Percentiles rank a stretch among this genome's conserved stretches.
These are phyloP conservation scores for Amphipyra berbera DNA, from an alignment of 2,888 invertebrate species.

Conservation along the genomic window DNA sequence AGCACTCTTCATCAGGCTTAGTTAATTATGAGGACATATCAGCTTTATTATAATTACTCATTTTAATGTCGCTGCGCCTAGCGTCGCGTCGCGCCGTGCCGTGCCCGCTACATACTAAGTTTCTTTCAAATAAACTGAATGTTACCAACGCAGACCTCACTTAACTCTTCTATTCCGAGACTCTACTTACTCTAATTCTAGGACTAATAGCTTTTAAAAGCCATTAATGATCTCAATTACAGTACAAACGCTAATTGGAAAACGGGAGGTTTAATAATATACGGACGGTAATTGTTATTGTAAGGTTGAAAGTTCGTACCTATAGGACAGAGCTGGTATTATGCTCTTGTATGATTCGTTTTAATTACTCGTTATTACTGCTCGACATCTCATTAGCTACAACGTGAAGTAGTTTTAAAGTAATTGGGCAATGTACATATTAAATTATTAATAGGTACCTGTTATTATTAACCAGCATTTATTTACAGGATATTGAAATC, in stretches of 20 bases:
- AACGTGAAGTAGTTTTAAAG: conserved; percentile 44
- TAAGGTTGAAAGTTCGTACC: conserved; percentile 45
- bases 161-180: conserved; percentile 23
- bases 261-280: conserved; percentile 55
- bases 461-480: conserved; percentile 25
- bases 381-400: conserved; percentile 56
- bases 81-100: conserved; percentile 63
- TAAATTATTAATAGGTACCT: conserved; percentile 33
- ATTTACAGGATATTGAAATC: conserved; percentile 49
- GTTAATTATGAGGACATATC: conserved; percentile 88
- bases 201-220: conserved; percentile 43
- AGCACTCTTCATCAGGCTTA: conserved; percentile 88
- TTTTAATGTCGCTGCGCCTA: conserved; percentile 88
- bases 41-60: conserved; percentile 89
- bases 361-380: conserved; percentile 59
- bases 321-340: conserved; percentile 37
- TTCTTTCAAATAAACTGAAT: conserved; percentile 38
- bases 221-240: conserved; percentile 54
- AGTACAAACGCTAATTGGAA: conserved; percentile 56
- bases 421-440: conserved; percentile 48
- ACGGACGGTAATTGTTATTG: conserved; percentile 53
- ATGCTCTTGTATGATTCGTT: conserved; percentile 49
- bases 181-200: conserved; percentile 41
- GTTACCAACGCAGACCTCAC: conserved; percentile 1
- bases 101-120: conserved; percentile 57